Base-by-base conservation (phyloP, 2,797 vertebrate species). In the Simalia tracyae region DNA sequence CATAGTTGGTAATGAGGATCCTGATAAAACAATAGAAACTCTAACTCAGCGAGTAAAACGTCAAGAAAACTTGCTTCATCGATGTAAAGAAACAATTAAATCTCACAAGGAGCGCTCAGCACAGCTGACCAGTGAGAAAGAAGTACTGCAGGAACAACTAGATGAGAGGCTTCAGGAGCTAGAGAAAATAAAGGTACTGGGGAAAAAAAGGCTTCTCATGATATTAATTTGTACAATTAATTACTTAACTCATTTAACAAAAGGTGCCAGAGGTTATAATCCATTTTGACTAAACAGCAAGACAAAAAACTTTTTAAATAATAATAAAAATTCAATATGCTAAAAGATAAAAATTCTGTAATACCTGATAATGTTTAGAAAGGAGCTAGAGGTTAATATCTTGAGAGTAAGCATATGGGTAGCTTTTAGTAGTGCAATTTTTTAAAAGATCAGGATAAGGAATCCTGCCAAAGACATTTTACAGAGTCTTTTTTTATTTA, bases 161-260 rank as follows among this genome's bases (percentile, higher is more conserved):
- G 98, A 99, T 89, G 99, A 99, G 95, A 98, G 99, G 61, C 98
- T 99, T 93, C 98, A 99, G 94, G 99, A 99, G 91, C 97, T 99
- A 93, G 99, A 99, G 95, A 99, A 99, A 96, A 98, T 98, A 59
- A 99, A 99, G 98, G 99, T 99, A 93, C 54, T 59, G 76, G 54
- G n/a, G 17, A n/a, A 72, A 19, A 5, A 63, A 89, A 28, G 2
- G 14, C 59, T 57, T 81, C 31, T 15, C 54, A 19, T 31, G 91
- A 22, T 92, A 86, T n/a, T 90, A 61, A 2, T 8, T 86, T 91
- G n/a, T 68, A 68, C n/a, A n/a, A 68, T 31, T 68, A 68, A 63
- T 63, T 92, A 11, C 2, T 31, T 88, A 50, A 84, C 9, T 63
- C 81, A 0, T 50, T 46, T n/a, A 57, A 3, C 31, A 64, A 88